phyloP scores from a whole-genome alignment of 2,113 vertebrate genomes.

The Brachyistius frenatus region DNA sequence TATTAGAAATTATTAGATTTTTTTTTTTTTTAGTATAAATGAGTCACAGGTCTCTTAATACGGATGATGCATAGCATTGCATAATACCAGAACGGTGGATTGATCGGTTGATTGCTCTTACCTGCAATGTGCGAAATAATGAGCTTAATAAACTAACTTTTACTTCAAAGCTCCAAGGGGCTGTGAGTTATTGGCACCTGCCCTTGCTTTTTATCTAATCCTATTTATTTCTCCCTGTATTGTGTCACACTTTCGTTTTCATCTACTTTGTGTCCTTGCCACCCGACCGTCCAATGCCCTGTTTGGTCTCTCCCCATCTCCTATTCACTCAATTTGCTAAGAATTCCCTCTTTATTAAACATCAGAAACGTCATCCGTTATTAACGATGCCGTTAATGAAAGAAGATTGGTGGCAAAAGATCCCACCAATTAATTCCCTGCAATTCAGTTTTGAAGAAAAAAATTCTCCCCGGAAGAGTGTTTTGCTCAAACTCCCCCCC shows the following conservation, averaged over 20 bases:
- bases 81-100: background rate
- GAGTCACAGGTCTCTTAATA: background rate
- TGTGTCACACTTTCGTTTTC: background rate
- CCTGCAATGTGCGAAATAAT: constrained; percentile 6
- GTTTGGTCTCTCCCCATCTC: constrained; percentile 1
- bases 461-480: constrained; percentile 31
- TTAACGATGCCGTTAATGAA: constrained; percentile 81
- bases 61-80: background rate
- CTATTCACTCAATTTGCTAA: constrained; percentile 17
- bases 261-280: background rate
- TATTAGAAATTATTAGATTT: background rate
- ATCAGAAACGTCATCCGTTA: constrained; percentile 77
- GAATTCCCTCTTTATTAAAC: constrained; percentile 63
- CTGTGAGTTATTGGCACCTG: background rate
- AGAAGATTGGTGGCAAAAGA: constrained; percentile 70
- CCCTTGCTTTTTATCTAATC: constrained; percentile 5
- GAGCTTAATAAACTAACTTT: background rate
- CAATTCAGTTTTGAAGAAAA: constrained; percentile 65
- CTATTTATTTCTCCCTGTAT: background rate
- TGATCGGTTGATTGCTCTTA: background rate
- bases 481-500: constrained; percentile 43
- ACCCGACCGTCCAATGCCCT: constrained; percentile 10
- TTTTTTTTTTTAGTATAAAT: background rate
- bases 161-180: background rate
- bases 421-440: constrained; percentile 72